Base-by-base conservation (phyloP, 2,113 vertebrate species). In the Notiomystis cincta region DNA sequence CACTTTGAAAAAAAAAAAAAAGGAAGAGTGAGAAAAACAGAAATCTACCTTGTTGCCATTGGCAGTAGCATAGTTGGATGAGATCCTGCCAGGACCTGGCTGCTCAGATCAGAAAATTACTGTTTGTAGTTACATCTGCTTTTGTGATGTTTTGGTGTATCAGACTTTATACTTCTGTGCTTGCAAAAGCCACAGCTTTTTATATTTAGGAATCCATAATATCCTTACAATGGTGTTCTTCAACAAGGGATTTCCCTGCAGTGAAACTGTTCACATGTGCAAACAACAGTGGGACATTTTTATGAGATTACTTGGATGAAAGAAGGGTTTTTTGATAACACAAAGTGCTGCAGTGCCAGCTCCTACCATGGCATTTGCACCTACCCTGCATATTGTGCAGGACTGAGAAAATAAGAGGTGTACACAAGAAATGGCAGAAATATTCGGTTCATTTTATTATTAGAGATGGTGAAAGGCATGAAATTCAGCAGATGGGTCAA, bases 371-470 rank as follows among this genome's bases (percentile, higher is more conserved):
- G 73, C 28, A 57, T 76, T 86, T 79, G 31, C 71, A 87, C 44
- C 40, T 93, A 10, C 75, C 50, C 45, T 85, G n/a, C 13, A 24
- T 95, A n/a, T 82, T 80, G 61, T 1, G 9, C 79, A 66, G 50
- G 30, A 44, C 37, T 89, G 45, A 95, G 61, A 90, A 96, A 95
- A 93, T 91, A 87, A 94, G 62, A 13, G 76, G 1, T 44, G 35
- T 17, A 35, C 84, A 61, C 33, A 79, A 80, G 82, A 94, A 94
- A 93, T 56, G 24, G 38, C 60, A 91, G 78, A 96, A 92, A 89
- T 76, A 93, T 90, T 97, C 89, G 64, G 77, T 92, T 95, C 15
- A 8, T 75, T 18, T 28, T 70, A n/a, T 25, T 67, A 17, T 93
- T 89, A 89, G 42, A 85, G 5, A 42, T 38, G 45, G 44, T 47